Evolutionary conservation across 2,797 vertebrate genomes (phyloP), one percentile per base, ranked within the genome.

Genomic region (Nyctalus aviator): DNA sequence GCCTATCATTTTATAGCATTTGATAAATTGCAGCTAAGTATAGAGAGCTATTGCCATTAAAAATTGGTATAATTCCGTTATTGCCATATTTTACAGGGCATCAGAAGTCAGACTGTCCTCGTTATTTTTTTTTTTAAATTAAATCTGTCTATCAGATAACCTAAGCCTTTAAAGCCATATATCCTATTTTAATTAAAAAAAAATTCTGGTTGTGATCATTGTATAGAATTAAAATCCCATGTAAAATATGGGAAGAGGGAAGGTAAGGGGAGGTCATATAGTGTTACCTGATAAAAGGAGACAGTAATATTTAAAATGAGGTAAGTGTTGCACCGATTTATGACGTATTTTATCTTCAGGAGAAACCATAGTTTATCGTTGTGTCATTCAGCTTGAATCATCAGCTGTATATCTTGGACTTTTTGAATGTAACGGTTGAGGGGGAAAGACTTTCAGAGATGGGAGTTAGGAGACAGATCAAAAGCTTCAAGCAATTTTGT

Each of bases 231-330:
- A 98, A 98, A 98, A 97, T 98, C 96, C 91, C 98, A 98, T 97
- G 98, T 98, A 98, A 98, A 98, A 98, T 98, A 98, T 98, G 98
- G 98, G 97, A 97, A 97, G 96, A 97, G 97, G 96, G 96, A 96
- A 98, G 98, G 98, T 96, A 98, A 98, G 90, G 71, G 96, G 97
- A 98, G 98, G 98, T 98, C 98, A 98, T 98, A 98, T 98, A 98
- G 98, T 98, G 98, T 98, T 98, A 98, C 98, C 97, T 98, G 98
- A 98, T 98, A 98, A 98, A 98, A 98, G 98, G 96, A 98, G 98
- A 98, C 98, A 98, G 98, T 98, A 98, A 98, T 98, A 98, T 98
- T 98, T 98, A 98, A 98, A 98, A 98, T 99, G 98, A 99, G 98
- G 98, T 98, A 98, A 98, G 98, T 98, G 98, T 98, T 98, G 96